Evolutionary conservation across 1,140 invertebrate species (phyloP).

Genomic region (Schmidtea mediterranea): DNA sequence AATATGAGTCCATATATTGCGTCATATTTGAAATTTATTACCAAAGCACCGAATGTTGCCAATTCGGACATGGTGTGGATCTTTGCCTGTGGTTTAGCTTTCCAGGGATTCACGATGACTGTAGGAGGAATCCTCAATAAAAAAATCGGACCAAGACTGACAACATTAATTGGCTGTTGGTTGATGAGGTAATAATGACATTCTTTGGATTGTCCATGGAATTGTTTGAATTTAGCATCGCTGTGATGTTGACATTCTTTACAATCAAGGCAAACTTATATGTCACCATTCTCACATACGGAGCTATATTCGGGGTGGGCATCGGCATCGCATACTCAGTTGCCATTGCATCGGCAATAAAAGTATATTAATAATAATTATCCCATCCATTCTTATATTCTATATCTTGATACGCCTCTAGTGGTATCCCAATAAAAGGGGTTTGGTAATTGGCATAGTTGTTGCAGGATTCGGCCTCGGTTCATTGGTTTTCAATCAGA

Average conservation of each 20-base stretch:
- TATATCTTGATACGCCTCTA: neutral
- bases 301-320: too few relatives aligned
- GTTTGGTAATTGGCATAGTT: neutral
- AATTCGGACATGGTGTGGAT: conserved; percentile 12
- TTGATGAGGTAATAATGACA: neutral
- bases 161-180: neutral
- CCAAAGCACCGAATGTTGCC: conserved; percentile 9
- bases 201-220: neutral
- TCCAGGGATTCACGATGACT: too few relatives aligned
- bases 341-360: too few relatives aligned
- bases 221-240: neutral
- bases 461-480: neutral
- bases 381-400: neutral
- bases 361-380: neutral
- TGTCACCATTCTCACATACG: too few relatives aligned
- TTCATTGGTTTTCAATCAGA: neutral
- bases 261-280: too few relatives aligned
- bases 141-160: neutral
- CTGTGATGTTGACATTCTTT: too few relatives aligned
- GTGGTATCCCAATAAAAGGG: conserved; percentile 1
- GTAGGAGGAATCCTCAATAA: too few relatives aligned
- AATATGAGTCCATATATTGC: conserved; percentile 29
- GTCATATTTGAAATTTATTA: conserved; percentile 20
- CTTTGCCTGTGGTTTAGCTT: too few relatives aligned
- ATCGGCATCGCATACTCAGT: too few relatives aligned